Conservation (phyloP, 2,113 vertebrate species). For the Lycaon pictus region DNA sequence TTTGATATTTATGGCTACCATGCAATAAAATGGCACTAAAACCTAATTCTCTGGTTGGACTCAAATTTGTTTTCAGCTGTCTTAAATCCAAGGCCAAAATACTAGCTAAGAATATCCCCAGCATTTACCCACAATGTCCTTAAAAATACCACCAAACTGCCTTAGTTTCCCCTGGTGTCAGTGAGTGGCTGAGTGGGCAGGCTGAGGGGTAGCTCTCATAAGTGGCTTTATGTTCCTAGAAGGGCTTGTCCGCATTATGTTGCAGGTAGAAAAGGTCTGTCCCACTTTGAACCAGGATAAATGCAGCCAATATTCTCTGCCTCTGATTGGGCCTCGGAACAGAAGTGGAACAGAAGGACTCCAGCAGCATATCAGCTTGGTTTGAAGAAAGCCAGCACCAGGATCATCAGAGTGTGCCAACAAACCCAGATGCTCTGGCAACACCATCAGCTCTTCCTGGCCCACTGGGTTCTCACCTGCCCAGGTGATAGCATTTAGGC, state of each 20-base stretch:
- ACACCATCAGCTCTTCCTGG: neutral
- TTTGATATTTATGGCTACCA: conserved; percentile 24
- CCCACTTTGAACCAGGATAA: neutral
- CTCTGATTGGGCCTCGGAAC: neutral
- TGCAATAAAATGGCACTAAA: conserved; percentile 43
- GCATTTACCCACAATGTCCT: neutral
- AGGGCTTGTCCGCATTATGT: neutral
- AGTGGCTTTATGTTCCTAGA: conserved; percentile 14
- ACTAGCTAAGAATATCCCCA: neutral
- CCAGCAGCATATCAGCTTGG: neutral
- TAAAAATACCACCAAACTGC: conserved; percentile 76
- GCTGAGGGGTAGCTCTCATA: neutral
- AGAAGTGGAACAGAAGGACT: rapidly evolving
- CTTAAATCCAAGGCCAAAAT: conserved; percentile 10
- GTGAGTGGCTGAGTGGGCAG: neutral
- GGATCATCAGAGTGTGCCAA: neutral
- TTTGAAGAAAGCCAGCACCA: neutral
- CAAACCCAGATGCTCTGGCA: neutral
- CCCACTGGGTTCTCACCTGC: neutral
- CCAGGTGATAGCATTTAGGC: neutral
- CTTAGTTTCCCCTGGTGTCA: conserved; percentile 87
- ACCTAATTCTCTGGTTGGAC: conserved; percentile 13
- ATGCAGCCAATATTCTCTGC: neutral
- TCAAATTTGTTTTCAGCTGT: neutral
- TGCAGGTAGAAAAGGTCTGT: neutral